These are phyloP conservation scores for Ips nitidus DNA, from an alignment of 1,140 invertebrate species.

Conservation along the genomic window DNA sequence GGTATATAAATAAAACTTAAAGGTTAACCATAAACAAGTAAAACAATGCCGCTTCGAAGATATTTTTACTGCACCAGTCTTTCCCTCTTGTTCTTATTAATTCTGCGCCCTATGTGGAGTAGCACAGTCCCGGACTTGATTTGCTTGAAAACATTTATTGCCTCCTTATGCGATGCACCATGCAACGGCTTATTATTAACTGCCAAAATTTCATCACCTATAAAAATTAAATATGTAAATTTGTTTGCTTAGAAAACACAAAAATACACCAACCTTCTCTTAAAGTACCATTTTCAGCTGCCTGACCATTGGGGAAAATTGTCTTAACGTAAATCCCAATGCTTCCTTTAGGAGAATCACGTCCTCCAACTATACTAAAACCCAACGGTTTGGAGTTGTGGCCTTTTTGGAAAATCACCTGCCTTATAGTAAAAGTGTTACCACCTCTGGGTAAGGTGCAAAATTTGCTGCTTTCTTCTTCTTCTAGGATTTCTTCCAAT, in stretches of 20 bases:
- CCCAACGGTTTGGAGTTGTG: conserved; percentile 82
- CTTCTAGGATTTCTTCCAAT: conserved; percentile 43
- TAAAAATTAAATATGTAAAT: conserved; percentile 22
- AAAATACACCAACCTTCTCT: conserved; percentile 66
- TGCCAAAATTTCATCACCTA: conserved; percentile 90
- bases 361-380: conserved; percentile 89
- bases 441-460: conserved; percentile 54
- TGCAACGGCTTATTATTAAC: conserved; percentile 85
- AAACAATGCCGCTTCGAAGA: neutral
- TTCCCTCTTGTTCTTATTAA: conserved; percentile 45
- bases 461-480: conserved; percentile 54
- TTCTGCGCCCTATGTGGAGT: conserved; percentile 65
- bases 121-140: conserved; percentile 84
- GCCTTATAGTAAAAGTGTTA: conserved; percentile 54
- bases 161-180: conserved; percentile 87
- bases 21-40: conserved; percentile 5
- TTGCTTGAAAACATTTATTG: conserved; percentile 87
- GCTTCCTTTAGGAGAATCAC: conserved; percentile 83
- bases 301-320: conserved; percentile 83
- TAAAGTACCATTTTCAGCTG: conserved; percentile 80
- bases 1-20: conserved; percentile 25
- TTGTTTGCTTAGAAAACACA: neutral
- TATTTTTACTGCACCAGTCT: conserved; percentile 33
- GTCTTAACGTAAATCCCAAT: conserved; percentile 91
- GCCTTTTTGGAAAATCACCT: conserved; percentile 70